Conservation (phyloP, 2,888 invertebrate species). For the Leptopilina drosophilae region DNA sequence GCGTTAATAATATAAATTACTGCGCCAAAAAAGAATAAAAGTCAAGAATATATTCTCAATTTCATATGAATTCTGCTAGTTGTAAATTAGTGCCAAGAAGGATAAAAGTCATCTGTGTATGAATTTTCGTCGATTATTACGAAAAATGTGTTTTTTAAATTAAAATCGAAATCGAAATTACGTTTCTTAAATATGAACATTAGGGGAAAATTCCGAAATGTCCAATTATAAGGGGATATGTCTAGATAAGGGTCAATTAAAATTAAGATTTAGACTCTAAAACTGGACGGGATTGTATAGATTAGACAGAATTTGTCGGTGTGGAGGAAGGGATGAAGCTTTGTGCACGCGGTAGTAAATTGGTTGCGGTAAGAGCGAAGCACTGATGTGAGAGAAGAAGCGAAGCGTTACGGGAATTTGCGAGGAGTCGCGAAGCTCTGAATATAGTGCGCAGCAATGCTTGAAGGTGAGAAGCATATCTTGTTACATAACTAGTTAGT, state of each 20-base stretch:
- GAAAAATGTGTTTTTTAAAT: too few relatives aligned
- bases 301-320: neutral
- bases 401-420: slow-evolving; percentile 6
- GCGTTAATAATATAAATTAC: too few relatives aligned
- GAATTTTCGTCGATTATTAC: too few relatives aligned
- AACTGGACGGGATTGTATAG: slow-evolving; percentile 5
- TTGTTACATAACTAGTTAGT: slow-evolving; percentile 6
- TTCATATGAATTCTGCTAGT: too few relatives aligned
- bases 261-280: slow-evolving; percentile 5
- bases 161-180: too few relatives aligned
- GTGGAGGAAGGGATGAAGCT: neutral
- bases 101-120: too few relatives aligned
- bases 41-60: too few relatives aligned
- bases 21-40: too few relatives aligned
- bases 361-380: slow-evolving; percentile 8
- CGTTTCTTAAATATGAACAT: too few relatives aligned
- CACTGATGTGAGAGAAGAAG: slow-evolving; percentile 12
- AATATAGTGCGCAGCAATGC: neutral
- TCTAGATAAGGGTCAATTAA: neutral
- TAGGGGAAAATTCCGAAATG: neutral
- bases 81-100: too few relatives aligned
- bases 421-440: slow-evolving; percentile 6
- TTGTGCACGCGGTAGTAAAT: neutral
- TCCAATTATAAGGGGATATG: neutral
- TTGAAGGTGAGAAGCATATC: slow-evolving; percentile 1